Percentiles rank a stretch among this genome's conserved stretches.
phyloP scores from a whole-genome alignment of 2,113 vertebrate genomes.

The Pelvicachromis taeniatus region DNA sequence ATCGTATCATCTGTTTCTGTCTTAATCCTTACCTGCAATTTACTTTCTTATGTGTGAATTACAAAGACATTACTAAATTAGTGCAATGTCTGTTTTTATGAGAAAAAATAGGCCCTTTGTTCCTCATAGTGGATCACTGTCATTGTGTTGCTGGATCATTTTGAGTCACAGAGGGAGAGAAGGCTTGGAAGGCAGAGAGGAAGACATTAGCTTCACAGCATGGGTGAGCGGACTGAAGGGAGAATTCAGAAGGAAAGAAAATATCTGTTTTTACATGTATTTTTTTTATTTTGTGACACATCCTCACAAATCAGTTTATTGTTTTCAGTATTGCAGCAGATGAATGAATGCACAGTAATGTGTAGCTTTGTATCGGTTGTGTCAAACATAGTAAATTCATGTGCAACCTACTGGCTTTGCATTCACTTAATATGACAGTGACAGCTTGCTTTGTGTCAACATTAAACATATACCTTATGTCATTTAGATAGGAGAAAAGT shows the following conservation, averaged over 20 bases:
- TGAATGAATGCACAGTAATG: background rate
- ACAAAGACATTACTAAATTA: background rate
- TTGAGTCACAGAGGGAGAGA: constrained; percentile 21
- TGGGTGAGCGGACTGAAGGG: constrained; percentile 32
- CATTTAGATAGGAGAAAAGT: background rate
- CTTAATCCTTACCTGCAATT: background rate
- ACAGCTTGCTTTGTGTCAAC: background rate
- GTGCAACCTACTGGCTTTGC: background rate
- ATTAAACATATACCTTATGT: background rate
- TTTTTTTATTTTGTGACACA: constrained; percentile 16
- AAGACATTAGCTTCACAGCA: constrained; percentile 55
- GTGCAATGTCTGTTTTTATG: background rate
- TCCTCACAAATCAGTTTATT: constrained; percentile 19
- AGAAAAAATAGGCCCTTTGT: constrained; percentile 8
- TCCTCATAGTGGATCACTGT: constrained; percentile 28
- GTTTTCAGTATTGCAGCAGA: background rate
- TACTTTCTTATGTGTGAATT: background rate
- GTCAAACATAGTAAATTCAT: constrained; percentile 6
- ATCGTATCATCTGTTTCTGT: background rate
- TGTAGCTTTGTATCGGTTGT: background rate
- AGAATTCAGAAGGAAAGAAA: constrained; percentile 7
- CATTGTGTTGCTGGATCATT: constrained; percentile 39
- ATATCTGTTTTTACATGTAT: background rate
- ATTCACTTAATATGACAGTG: background rate
- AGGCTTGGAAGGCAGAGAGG: constrained; percentile 36